These are phyloP conservation scores for Bombus vancouverensis DNA, from an alignment of 1,140 invertebrate species.

Conservation along the genomic window DNA sequence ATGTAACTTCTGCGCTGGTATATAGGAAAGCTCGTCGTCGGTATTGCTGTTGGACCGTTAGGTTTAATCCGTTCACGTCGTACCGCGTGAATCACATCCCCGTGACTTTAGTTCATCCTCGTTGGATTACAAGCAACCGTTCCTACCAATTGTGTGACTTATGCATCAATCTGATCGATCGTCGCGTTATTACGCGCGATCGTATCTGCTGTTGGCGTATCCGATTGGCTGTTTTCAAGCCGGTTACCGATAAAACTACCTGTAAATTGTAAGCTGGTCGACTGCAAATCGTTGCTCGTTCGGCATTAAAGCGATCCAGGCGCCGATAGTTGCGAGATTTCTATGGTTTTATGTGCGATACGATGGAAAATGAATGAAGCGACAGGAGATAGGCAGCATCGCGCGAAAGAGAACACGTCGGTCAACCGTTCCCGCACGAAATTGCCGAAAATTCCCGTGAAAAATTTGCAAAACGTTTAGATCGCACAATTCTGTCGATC, in stretches of 20 bases:
- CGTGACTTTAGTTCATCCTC: conserved; percentile 36
- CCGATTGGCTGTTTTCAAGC: not conserved
- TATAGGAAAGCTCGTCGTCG: not conserved
- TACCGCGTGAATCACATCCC: conserved; percentile 62
- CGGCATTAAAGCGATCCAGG: not conserved
- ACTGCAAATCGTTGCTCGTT: not conserved
- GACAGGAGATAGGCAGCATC: not conserved
- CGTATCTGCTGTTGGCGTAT: not conserved
- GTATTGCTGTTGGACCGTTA: conserved; percentile 50
- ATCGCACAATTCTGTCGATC: too few relatives aligned
- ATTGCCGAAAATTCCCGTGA: not conserved
- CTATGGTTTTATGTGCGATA: not conserved
- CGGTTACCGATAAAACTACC: not conserved
- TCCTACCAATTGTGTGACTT: conserved; percentile 10
- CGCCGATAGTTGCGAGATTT: not conserved
- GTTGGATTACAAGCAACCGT: conserved; percentile 24
- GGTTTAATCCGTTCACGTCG: conserved; percentile 71
- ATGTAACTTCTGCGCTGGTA: conserved; percentile 34
- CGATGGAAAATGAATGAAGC: not conserved
- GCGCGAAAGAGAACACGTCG: not conserved
- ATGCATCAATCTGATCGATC: conserved; percentile 28
- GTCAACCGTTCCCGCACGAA: not conserved
- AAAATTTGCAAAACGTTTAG: not conserved
- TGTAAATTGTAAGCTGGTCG: not conserved
- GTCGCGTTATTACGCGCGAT: conserved; percentile 19